Evolutionary conservation across 2,797 vertebrate species (phyloP), one percentile per base, ranked within the genome.

Genomic region (Sparidentex hasta): DNA sequence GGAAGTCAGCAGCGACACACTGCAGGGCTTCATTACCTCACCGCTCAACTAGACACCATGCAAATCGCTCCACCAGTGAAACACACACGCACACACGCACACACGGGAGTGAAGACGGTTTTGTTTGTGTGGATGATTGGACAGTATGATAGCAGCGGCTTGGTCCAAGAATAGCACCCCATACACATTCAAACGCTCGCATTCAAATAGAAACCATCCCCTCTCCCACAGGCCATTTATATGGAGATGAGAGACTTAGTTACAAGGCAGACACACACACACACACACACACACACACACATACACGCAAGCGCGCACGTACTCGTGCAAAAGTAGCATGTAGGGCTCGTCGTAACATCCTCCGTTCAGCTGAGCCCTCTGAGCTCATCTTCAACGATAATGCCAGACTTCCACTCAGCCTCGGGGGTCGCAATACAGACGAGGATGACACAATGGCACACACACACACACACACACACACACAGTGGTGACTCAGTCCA

Each of bases 331-430:
- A 1, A 68, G 17, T 46, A 41, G 38, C 69, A 69, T 3, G 5
- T 43, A 69, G 59, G 74, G 41, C 74, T 87, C 79, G 78, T 80
- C 7, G 14, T 68, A 73, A 77, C 76, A 52, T 73, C 76, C 80
- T 81, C 80, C 70, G 65, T 71, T 87, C 74, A 84, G 74, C 62
- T 59, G 50, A 85, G 55, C 68, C 59, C 85, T 79, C 69, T 56
- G 20, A 88, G 59, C 80, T 87, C 84, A 78, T 90, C 85, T 74
- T 65, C 86, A 85, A 86, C 85, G 78, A 90, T 88, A 84, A 86
- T 83, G 76, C 72, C 79, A 84, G 67, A 83, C 78, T 78, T 76
- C 57, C 78, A 78, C 56, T 80, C 72, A 68, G 65, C 75, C 75
- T 81, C 62, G 52, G 65, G 83, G 77, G 80, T 62, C 33, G 21